Base-by-base conservation (phyloP, 2,797 vertebrate genomes). In the Acropternis orthonyx region DNA sequence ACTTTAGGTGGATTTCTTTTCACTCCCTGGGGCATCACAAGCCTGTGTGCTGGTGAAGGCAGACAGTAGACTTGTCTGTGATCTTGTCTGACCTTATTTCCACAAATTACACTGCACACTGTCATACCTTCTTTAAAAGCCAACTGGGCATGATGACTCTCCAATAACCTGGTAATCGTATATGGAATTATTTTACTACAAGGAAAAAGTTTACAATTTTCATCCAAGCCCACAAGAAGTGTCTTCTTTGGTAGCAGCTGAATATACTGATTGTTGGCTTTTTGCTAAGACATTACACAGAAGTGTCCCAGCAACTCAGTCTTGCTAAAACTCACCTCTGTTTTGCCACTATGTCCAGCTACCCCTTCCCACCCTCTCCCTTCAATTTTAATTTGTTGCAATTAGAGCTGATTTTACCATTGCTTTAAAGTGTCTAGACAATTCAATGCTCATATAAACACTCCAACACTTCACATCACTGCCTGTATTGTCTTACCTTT, bases 401-500 rank as follows among this genome's bases (percentile, higher is more conserved):
- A 72, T 94, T 95, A 91, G 73, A 93, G 34, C 15, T 76, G 39
- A 86, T 87, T 85, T 90, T 92, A 49, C 68, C 37, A 20, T 61
- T 79, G 27, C 28, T 84, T 94, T 84, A 51, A 81, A 77, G 43
- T 62, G 94, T 88, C 85, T 95, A 92, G 89, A 94, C 86, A 66
- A 92, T 66, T 49, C n/a, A 63, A 34, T 48, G 54, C 39, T 92
- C 73, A 30, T 89, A 67, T 66, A 88, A 87, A 91, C 30, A 65
- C 71, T 89, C 8, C 1, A 88, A 32, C 3, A 8, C 62, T 94
- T 97, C 86, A 71, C 77, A 87, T 41, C 16, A 32, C 49, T 84
- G 36, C 58, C 66, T 74, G 75, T 84, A 75, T 89, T 92, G 21
- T 86, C 80, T 95, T 96, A 95, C 92, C 92, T 96, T 87, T 87